Conservation (phyloP, 2,113 vertebrate species). For the Crotalus horridus region DNA sequence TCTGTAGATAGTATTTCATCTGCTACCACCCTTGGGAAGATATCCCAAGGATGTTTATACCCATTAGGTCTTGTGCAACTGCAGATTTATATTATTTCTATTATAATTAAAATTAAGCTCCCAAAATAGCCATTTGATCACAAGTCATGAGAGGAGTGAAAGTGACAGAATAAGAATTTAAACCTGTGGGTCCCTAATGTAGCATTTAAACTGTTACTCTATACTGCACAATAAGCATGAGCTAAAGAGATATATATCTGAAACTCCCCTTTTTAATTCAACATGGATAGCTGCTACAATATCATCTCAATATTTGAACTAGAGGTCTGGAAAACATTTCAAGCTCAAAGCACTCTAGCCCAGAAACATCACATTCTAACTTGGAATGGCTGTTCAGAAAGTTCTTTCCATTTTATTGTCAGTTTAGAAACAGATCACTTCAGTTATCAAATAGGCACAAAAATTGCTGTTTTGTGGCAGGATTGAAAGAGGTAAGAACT, state of each 20-base stretch:
- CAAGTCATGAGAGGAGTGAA: not conserved
- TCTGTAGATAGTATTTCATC: not conserved
- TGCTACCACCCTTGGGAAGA: conserved; percentile 7
- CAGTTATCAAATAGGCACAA: not conserved
- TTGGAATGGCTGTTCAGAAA: not conserved
- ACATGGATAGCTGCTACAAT: not conserved
- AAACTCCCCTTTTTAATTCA: not conserved
- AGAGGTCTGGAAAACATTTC: not conserved
- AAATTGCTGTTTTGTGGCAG: not conserved
- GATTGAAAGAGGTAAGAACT: not conserved
- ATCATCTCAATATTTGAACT: not conserved
- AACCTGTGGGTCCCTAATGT: not conserved
- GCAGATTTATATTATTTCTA: not conserved
- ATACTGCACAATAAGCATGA: not conserved
- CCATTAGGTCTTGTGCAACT: not conserved
- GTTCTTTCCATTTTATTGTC: not conserved
- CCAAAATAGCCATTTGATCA: not conserved
- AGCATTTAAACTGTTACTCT: not conserved
- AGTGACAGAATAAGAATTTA: not conserved
- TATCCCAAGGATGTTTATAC: not conserved
- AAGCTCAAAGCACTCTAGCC: not conserved
- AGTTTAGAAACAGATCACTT: not conserved
- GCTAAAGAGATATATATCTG: not conserved
- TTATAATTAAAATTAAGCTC: not conserved
- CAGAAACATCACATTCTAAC: not conserved